Percentiles rank a stretch among this genome's conserved stretches.
Evolutionary conservation across 2,797 vertebrate species (phyloP).

Genomic region (Cyclopterus lumpus): DNA sequence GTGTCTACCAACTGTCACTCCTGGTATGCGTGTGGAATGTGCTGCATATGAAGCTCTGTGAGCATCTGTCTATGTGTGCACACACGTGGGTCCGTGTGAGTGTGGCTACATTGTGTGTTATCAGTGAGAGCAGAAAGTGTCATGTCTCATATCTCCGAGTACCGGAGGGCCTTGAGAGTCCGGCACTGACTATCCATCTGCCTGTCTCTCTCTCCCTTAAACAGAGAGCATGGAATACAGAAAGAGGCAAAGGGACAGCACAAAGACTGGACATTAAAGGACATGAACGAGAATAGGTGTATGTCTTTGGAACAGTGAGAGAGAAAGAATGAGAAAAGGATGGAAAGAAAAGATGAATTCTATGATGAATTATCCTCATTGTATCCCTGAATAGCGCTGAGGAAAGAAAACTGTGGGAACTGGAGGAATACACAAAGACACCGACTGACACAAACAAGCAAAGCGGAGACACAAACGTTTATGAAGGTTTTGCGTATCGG

Average conservation of each 20-base stretch:
- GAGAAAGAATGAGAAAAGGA: constrained; percentile 36
- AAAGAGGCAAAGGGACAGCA: constrained; percentile 25
- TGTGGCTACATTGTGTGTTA: constrained; percentile 9
- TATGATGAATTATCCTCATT: constrained; percentile 74
- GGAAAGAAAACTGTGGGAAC: constrained; percentile 30
- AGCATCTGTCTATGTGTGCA: background rate
- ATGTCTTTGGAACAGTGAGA: constrained; percentile 15
- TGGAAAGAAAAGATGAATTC: constrained; percentile 46
- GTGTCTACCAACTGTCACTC: background rate
- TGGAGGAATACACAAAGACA: constrained; percentile 35
- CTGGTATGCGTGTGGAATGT: constrained; percentile 6
- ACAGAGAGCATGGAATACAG: constrained; percentile 26
- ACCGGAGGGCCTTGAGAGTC: constrained; percentile 31
- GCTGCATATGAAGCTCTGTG: constrained; percentile 1
- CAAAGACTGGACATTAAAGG: constrained; percentile 31
- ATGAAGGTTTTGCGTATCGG: constrained; percentile 37
- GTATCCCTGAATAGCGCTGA: constrained; percentile 46
- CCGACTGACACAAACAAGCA: constrained; percentile 30
- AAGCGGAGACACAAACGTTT: constrained; percentile 25
- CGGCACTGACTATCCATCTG: constrained; percentile 9
- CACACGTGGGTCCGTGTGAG: background rate
- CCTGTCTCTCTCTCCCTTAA: constrained; percentile 21
- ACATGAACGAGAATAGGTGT: constrained; percentile 41
- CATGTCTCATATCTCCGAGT: constrained; percentile 39
- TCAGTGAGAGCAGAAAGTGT: constrained; percentile 27